These are phyloP conservation scores for Oryzias woworae DNA, from an alignment of 2,113 vertebrate species.

Conservation along the genomic window DNA sequence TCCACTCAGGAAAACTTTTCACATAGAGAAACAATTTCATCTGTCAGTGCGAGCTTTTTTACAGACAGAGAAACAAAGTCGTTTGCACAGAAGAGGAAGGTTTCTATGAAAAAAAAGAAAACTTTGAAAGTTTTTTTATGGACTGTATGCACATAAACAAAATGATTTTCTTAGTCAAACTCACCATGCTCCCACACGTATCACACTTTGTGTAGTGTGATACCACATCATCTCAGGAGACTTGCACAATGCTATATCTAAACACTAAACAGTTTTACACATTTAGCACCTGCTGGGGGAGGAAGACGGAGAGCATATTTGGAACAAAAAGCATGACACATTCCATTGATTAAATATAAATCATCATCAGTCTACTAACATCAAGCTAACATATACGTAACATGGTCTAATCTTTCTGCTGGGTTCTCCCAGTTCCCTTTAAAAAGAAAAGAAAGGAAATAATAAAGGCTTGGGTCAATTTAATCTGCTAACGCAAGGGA, in stretches of 20 bases:
- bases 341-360: not conserved
- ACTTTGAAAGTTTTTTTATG: not conserved
- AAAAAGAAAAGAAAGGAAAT: too few relatives aligned
- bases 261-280: not conserved
- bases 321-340: not conserved
- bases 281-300: not conserved
- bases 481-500: too few relatives aligned
- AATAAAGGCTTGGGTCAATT: too few relatives aligned
- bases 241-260: not conserved
- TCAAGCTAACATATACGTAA: too few relatives aligned
- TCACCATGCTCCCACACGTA: not conserved
- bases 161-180: not conserved
- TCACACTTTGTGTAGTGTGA: not conserved
- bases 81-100: too few relatives aligned
- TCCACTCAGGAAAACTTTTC: constrained; percentile 27
- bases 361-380: too few relatives aligned
- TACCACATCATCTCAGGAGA: not conserved
- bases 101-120: not conserved
- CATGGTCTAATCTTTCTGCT: too few relatives aligned
- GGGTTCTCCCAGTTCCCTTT: too few relatives aligned
- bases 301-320: not conserved
- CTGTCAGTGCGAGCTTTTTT: constrained; percentile 40
- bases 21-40: constrained; percentile 4
- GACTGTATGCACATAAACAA: not conserved
- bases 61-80: too few relatives aligned